Evolutionary conservation across 2,888 invertebrate species (phyloP).

Genomic region (Ectemnius cavifrons): DNA sequence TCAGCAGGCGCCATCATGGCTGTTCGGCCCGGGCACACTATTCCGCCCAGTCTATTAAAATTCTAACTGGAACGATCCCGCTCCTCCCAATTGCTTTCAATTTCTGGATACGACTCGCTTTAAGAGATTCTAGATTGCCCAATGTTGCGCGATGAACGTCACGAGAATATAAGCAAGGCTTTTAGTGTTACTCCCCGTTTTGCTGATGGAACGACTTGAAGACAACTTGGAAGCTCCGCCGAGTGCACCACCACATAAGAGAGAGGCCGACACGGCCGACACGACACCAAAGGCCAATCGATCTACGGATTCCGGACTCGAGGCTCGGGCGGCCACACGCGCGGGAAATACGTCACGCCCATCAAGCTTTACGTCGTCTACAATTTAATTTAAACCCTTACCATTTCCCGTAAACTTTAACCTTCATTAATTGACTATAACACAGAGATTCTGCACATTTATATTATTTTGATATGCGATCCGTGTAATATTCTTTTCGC

Average conservation of each 20-base stretch:
- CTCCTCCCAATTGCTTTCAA: too few relatives aligned
- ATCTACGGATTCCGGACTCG: constrained; percentile 45
- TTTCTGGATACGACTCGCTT: too few relatives aligned
- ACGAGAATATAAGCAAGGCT: not conserved
- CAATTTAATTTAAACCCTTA: too few relatives aligned
- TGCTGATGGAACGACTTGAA: constrained; percentile 10
- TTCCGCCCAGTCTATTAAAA: constrained; percentile 3
- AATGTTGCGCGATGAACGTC: too few relatives aligned
- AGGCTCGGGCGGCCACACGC: constrained; percentile 28
- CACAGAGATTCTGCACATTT: too few relatives aligned
- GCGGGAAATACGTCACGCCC: constrained; percentile 52
- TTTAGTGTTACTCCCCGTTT: not conserved
- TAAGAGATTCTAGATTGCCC: too few relatives aligned
- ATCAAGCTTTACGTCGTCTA: not conserved
- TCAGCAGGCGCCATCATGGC: constrained; percentile 59
- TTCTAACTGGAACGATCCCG: too few relatives aligned
- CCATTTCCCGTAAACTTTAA: too few relatives aligned
- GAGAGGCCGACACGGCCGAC: constrained; percentile 5
- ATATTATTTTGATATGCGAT: too few relatives aligned
- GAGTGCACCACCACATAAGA: constrained; percentile 29
- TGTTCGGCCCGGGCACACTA: not conserved
- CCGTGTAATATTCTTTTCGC: too few relatives aligned
- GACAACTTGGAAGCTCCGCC: constrained; percentile 24
- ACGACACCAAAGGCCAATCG: constrained; percentile 50
- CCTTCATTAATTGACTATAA: too few relatives aligned